Evolutionary conservation across 2,888 invertebrate genomes (phyloP).

Genomic region (Smittia sp.): DNA sequence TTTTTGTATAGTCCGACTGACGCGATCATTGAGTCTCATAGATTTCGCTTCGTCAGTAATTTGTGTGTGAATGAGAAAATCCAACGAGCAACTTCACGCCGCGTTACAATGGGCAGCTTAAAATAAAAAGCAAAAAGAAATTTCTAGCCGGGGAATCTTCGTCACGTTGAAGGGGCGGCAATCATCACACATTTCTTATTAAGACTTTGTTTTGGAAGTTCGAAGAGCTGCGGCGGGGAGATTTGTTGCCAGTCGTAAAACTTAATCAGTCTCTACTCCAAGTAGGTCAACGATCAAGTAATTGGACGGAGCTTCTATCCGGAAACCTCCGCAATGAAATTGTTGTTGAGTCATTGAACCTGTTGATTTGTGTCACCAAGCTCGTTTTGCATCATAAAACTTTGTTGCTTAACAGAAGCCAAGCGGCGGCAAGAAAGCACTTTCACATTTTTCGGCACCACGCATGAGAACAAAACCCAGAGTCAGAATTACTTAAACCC

Average conservation of each 20-base stretch:
- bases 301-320: too few species aligned
- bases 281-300: too few species aligned
- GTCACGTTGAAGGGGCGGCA: neutral
- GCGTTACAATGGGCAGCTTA: neutral
- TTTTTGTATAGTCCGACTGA: neutral
- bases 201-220: too few species aligned
- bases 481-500: neutral
- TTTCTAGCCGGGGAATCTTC: neutral
- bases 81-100: neutral
- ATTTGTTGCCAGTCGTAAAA: too few species aligned
- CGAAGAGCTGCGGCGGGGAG: too few species aligned
- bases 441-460: slow-evolving; percentile 17
- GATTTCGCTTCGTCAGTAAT: neutral
- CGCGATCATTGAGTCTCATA: neutral
- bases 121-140: slow-evolving; percentile 11
- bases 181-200: neutral
- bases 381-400: neutral
- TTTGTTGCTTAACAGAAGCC: neutral
- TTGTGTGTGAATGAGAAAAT: slow-evolving; percentile 33
- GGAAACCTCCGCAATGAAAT: too few species aligned
- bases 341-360: too few species aligned
- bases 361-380: too few species aligned
- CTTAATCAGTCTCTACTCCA: too few species aligned
- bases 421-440: slow-evolving; percentile 2
- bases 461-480: neutral